These are phyloP conservation scores for Buathra laborator DNA, from an alignment of 2,888 invertebrate genomes.

Conservation along the genomic window DNA sequence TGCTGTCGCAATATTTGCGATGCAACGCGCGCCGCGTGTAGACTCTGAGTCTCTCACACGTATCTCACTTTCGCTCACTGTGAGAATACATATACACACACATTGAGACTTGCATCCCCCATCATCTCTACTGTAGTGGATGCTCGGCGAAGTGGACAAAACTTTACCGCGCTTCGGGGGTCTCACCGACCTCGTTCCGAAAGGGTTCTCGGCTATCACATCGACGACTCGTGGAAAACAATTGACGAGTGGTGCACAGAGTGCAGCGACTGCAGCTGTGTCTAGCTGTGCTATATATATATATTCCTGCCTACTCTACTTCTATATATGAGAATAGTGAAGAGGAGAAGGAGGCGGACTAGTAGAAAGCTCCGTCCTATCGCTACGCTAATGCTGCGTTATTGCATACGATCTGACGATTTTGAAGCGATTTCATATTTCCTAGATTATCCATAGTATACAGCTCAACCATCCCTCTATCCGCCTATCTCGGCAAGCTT, in stretches of 20 bases:
- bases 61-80: slow-evolving; percentile 26
- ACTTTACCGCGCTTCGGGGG: slow-evolving; percentile 66
- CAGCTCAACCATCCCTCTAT: slow-evolving; percentile 33
- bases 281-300: background rate
- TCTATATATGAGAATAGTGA: slow-evolving; percentile 14
- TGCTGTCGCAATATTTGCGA: slow-evolving; percentile 77
- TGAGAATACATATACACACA: background rate
- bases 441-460: slow-evolving; percentile 73
- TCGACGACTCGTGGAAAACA: slow-evolving; percentile 60
- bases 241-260: slow-evolving; percentile 59
- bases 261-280: slow-evolving; percentile 20
- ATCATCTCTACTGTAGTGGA: slow-evolving; percentile 20
- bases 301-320: background rate
- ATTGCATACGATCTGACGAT: slow-evolving; percentile 80
- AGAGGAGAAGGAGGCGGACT: slow-evolving; percentile 4
- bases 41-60: background rate
- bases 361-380: slow-evolving; percentile 37
- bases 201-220: background rate
- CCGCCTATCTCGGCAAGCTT: background rate
- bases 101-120: slow-evolving; percentile 19
- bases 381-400: slow-evolving; percentile 77
- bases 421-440: slow-evolving; percentile 79
- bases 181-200: slow-evolving; percentile 43
- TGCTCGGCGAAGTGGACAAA: slow-evolving; percentile 65
- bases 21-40: slow-evolving; percentile 63